Evolutionary conservation across 1,140 invertebrate genomes (phyloP).

Genomic region (Oscheius sp.): DNA sequence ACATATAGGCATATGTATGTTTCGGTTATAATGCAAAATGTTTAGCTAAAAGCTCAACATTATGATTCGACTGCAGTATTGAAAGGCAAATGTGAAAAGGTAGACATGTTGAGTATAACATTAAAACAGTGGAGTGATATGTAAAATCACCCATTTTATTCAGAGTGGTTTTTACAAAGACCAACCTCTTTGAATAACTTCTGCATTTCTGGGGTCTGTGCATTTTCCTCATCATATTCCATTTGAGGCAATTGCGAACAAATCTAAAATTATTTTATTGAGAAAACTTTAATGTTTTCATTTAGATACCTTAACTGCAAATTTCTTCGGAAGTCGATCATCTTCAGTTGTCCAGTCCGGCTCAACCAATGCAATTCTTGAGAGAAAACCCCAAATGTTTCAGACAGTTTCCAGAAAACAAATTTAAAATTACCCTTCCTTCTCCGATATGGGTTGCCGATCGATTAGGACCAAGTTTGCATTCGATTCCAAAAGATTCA

Average conservation of each 20-base stretch:
- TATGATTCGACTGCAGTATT: too few species aligned
- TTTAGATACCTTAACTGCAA: background rate
- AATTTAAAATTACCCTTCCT: background rate
- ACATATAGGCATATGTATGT: too few species aligned
- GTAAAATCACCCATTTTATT: background rate
- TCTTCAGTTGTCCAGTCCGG: background rate
- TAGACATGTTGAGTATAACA: too few species aligned
- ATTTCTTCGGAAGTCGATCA: background rate
- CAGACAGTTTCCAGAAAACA: background rate
- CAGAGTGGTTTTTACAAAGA: background rate
- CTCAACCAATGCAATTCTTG: background rate
- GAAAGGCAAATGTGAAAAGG: too few species aligned
- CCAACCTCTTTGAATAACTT: background rate
- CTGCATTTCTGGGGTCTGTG: background rate
- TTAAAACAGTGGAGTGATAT: too few species aligned
- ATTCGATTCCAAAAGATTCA: background rate
- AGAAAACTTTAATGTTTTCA: background rate
- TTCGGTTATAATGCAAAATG: too few species aligned
- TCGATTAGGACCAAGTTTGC: background rate
- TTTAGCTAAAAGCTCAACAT: too few species aligned
- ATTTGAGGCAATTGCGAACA: background rate
- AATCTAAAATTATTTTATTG: background rate
- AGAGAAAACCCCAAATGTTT: background rate
- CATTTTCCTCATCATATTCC: background rate
- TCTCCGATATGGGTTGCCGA: background rate